These are phyloP conservation scores for Eristalinus sepulchralis DNA, from an alignment of 2,888 invertebrate genomes.

Conservation along the genomic window DNA sequence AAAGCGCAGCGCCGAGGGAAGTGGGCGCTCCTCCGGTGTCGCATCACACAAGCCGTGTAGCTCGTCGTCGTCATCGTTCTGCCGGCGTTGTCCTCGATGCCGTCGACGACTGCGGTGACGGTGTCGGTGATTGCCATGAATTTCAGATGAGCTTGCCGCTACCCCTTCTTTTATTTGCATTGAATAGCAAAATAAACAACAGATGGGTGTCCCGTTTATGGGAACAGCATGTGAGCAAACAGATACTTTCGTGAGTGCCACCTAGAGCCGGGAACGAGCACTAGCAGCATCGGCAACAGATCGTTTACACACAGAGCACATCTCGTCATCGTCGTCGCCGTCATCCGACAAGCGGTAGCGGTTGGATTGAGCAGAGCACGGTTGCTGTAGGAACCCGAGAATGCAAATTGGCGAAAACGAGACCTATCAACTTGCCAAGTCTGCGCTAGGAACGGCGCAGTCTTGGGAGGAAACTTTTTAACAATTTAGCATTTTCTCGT, in stretches of 20 bases:
- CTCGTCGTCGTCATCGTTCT: slow-evolving; percentile 1
- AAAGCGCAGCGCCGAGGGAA: background rate
- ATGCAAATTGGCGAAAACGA: slow-evolving; percentile 38
- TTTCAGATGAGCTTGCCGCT: slow-evolving; percentile 31
- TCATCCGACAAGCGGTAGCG: background rate
- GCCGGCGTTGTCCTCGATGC: background rate
- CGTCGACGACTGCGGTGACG: background rate
- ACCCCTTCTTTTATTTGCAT: slow-evolving; percentile 28
- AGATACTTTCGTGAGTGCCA: slow-evolving; percentile 56
- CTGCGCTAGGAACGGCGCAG: slow-evolving; percentile 13
- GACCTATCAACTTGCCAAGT: slow-evolving; percentile 37
- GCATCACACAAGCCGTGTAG: background rate
- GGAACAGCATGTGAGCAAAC: slow-evolving; percentile 49
- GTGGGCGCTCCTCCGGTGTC: background rate
- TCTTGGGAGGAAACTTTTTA: slow-evolving; percentile 8
- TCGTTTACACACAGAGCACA: slow-evolving; percentile 49
- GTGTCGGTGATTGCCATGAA: slow-evolving; percentile 39
- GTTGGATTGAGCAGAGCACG: background rate
- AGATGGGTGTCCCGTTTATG: slow-evolving; percentile 54
- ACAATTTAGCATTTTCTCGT: slow-evolving; percentile 17
- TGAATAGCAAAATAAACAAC: slow-evolving; percentile 58
- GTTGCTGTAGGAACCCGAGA: slow-evolving; percentile 14
- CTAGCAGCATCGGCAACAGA: slow-evolving; percentile 38
- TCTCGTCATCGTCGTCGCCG: background rate
- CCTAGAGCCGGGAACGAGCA: slow-evolving; percentile 22